These are phyloP conservation scores for Paragorgia papillata DNA, from an alignment of 92 coral and sea anemone species.

Conservation along the genomic window DNA sequence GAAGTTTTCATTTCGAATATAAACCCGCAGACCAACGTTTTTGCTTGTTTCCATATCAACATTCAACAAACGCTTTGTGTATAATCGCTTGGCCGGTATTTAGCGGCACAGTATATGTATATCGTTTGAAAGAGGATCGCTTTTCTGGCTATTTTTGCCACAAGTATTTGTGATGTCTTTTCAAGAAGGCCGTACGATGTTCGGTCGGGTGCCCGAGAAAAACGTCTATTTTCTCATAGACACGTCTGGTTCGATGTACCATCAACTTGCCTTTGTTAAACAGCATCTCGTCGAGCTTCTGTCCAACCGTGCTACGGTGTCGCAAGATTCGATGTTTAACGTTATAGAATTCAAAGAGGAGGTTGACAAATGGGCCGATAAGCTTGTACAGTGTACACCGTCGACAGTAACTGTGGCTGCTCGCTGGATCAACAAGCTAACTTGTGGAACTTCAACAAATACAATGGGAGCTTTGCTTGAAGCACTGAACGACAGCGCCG, in stretches of 20 bases:
- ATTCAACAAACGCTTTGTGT: no score
- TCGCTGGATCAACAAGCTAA: slow-evolving; percentile 77
- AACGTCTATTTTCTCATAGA: slow-evolving; percentile 82
- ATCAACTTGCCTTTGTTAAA: slow-evolving; percentile 77
- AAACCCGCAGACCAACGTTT: no score
- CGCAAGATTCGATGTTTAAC: slow-evolving; percentile 91
- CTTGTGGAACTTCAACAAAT: slow-evolving; percentile 90
- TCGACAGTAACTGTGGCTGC: slow-evolving; percentile 79
- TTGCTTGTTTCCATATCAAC: no score
- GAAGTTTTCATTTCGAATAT: no score
- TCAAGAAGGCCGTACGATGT: slow-evolving; percentile 76
- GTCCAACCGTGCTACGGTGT: slow-evolving; percentile 77
- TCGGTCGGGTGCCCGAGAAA: slow-evolving; percentile 86
- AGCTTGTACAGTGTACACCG: slow-evolving; percentile 80
- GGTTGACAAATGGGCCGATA: slow-evolving; percentile 81
- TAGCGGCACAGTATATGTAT: no score
- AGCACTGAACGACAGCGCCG: slow-evolving; percentile 81
- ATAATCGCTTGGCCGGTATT: no score
- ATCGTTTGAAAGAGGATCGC: slow-evolving; percentile 15
- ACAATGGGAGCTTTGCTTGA: slow-evolving; percentile 94
- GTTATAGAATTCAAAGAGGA: slow-evolving; percentile 82
- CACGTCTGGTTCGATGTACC: slow-evolving; percentile 96
- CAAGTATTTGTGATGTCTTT: slow-evolving; percentile 41
- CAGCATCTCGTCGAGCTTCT: slow-evolving; percentile 87
- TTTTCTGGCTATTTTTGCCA: not conserved